These are phyloP conservation scores for Dascyllus trimaculatus DNA, from an alignment of 2,113 vertebrate species.

Conservation along the genomic window DNA sequence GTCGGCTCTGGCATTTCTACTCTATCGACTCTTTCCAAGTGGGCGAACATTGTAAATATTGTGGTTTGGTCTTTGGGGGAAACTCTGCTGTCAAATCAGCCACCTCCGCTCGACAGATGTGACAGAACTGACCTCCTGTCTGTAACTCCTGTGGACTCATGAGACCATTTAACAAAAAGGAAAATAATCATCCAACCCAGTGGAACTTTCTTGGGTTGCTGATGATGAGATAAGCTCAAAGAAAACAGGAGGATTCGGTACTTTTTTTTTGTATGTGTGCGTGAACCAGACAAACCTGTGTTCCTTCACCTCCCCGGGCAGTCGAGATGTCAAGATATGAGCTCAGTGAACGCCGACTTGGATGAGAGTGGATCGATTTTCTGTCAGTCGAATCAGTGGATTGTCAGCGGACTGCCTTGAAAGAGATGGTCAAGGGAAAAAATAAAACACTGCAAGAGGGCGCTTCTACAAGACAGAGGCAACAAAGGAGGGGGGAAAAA, in stretches of 20 bases:
- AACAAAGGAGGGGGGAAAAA: not conserved
- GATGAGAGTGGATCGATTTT: constrained; percentile 71
- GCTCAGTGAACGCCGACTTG: constrained; percentile 36
- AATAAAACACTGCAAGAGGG: constrained; percentile 38
- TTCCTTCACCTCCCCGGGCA: constrained; percentile 20
- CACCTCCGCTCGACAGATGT: constrained; percentile 3
- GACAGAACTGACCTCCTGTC: constrained; percentile 5
- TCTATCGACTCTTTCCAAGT: not conserved
- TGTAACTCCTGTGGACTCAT: not conserved
- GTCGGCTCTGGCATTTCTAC: constrained; percentile 2
- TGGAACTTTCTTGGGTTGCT: not conserved
- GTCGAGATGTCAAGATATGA: constrained; percentile 56
- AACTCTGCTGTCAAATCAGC: constrained; percentile 25
- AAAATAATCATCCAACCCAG: constrained; percentile 4
- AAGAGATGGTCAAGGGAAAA: constrained; percentile 16
- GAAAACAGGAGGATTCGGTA: not conserved
- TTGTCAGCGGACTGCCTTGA: constrained; percentile 49
- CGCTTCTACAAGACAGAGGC: constrained; percentile 18
- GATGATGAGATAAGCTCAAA: constrained; percentile 25
- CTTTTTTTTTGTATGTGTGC: not conserved
- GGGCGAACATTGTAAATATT: constrained; percentile 1
- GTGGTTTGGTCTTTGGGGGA: constrained; percentile 16
- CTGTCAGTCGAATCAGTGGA: constrained; percentile 63
- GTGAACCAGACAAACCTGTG: constrained; percentile 19
- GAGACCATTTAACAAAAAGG: constrained; percentile 29